Evolutionary conservation across 2,888 invertebrate genomes (phyloP), one percentile per base, ranked within the genome.

Genomic region (Clanis bilineata): DNA sequence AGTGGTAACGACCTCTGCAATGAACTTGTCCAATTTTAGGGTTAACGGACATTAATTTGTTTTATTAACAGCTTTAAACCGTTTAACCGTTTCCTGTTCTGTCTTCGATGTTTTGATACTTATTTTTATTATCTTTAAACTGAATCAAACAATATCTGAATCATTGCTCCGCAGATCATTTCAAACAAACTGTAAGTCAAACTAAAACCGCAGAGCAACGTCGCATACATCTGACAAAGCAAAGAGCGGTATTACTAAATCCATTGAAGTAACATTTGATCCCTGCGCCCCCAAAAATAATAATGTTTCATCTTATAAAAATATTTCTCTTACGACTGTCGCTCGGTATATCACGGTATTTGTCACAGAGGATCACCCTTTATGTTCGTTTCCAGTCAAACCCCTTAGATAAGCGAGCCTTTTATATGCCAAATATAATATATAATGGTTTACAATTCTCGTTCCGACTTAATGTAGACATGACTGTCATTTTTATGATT

Each of bases 341-440:
- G 84, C 86, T 85, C 90, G 85, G 90, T 90, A 91, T 91, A 91
- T 91, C 92, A 91, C 90, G 82, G 87, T 91, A 92, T 92, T 92
- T 92, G 92, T 92, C 92, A 92, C 91, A 90, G 89, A 90, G 90
- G 92, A 92, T 92, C 92, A 92, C 92, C 92, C 92, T 92, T 92
- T 92, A 91, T 91, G 92, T 90, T 92, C 90, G 89, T 89, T 91
- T 89, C 90, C 90, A 91, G 91, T 89, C 92, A 92, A 92, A 92
- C 92, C 92, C 92, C 91, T 91, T 91, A 91, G 92, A 92, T 92
- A 92, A 91, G 91, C 90, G 90, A 86, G 92, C 91, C 91, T 92
- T 92, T 92, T 91, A 92, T 92, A 92, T 90, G 92, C 90, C 92
- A 90, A 92, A 92, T 92, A 92, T 92, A 91, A 92, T 91, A 92